Base-by-base conservation (phyloP, 2,797 vertebrate genomes). In the Halcyon badia region DNA sequence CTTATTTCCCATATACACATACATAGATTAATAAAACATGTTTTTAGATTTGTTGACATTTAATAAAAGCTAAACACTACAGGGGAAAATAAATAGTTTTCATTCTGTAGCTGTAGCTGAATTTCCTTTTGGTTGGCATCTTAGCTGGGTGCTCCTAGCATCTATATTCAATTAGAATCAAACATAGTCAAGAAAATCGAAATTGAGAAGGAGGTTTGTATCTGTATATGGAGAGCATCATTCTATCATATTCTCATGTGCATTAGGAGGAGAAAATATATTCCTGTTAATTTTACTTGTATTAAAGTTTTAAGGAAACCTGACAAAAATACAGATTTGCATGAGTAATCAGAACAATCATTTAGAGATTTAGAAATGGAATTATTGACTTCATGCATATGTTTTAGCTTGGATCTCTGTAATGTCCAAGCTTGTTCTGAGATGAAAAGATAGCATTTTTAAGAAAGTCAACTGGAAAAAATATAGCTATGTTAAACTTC, bases 31-130 rank as follows among this genome's bases (percentile, higher is more conserved):
- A 62, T 87, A 95, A 94, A 97, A 56, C 52, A 58, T 83, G 93
- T 52, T 52, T 96, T 89, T 94, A 89, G 90, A 73, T 95, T 94
- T 97, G 85, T 96, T 98, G 93, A 97, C 75, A 94, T 97, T 96
- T 93, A 97, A 94, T 96, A 92, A 97, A 93, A 97, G 66, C 93
- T 92, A 96, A 95, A 96, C 93, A 91, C 90, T 96, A 87, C 83
- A 92, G 89, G 80, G 93, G 71, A 83, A 94, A 96, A 93, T 56
- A 97, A 93, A 89, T 86, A 91, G 80, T 37, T 90, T 87, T 94
- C 78, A 60, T 92, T 94, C 54, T 44, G 68, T 87, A 96, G 69
- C 70, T 24, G 65, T 84, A 86, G 87, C 78, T 91, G 79, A 84
- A 86, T 95, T 97, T 97, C 85, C 73, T 95, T 89, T 91, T 68